Conservation (phyloP, 2,113 vertebrate species). For the Myrmecophaga tridactyla region DNA sequence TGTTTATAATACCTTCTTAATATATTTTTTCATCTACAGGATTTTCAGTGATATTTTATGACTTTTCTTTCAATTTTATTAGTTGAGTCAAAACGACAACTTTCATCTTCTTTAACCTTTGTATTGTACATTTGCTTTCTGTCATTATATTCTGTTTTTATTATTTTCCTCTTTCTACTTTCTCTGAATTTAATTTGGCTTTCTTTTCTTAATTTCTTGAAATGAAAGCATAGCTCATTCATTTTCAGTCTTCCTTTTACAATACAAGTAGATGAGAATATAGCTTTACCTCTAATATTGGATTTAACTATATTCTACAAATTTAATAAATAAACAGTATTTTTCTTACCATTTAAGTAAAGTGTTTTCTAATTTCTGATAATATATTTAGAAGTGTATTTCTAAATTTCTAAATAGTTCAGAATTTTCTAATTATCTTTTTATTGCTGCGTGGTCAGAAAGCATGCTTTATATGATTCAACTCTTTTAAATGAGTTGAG, state of each 20-base stretch:
- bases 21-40: not conserved
- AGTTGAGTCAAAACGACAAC: not conserved
- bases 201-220: constrained; percentile 32
- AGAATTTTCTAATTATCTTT: not conserved
- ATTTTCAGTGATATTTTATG: not conserved
- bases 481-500: not conserved
- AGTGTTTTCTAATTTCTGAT: not conserved
- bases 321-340: not conserved
- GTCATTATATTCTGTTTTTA: not conserved
- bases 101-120: not conserved
- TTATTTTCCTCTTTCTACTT: not conserved
- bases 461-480: not conserved
- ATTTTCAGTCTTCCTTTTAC: not conserved
- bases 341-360: not conserved
- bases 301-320: not conserved
- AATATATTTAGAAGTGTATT: not conserved
- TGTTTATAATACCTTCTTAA: not conserved
- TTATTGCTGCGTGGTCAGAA: not conserved
- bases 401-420: not conserved
- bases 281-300: not conserved
- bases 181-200: not conserved
- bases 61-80: constrained; percentile 1
- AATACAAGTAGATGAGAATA: not conserved
- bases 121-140: not conserved
- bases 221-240: not conserved